Evolutionary conservation across 2,888 invertebrate species (phyloP), one percentile per base, ranked within the genome.

Genomic region (Holacanthella duospinosa): DNA sequence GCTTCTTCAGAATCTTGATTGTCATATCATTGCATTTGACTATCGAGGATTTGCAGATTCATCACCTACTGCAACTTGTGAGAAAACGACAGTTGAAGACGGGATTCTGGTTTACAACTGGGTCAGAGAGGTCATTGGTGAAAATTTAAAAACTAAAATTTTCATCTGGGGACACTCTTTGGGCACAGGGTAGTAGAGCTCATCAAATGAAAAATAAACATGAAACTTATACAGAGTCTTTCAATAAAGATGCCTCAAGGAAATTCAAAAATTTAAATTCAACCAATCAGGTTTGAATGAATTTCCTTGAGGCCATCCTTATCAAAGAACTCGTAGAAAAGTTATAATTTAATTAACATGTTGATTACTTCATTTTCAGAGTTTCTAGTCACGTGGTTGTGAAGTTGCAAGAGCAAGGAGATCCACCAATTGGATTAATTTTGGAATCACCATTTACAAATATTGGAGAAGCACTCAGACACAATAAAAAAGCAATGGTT

Each of bases 141-240:
- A 81, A 64, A 59, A 54, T 59, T 29, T 12, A 19, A 19, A 55
- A 36, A 26, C 29, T 64, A 83, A 86, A 0, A 78, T 96, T 19
- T 89, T 87, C 74, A 82, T 96, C 0, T 96, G 95, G 95, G 96
- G 94, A 4, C 96, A 96, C 78, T 95, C 95, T 0, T 79, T 96
- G 70, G 93, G 90, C 64, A 84, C 85, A 44, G 86, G 81, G 81
- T 81, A 76, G 72, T 72, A 66, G 25, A 56, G 27, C 24, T 43
- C n/a, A n/a, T n/a, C n/a, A n/a, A n/a, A n/a, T n/a, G n/a, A n/a
- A n/a, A n/a, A n/a, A n/a, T n/a, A n/a, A n/a, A n/a, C n/a, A n/a
- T n/a, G n/a, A n/a, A n/a, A n/a, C n/a, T n/a, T n/a, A n/a, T n/a
- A n/a, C n/a, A n/a, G n/a, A n/a, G n/a, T n/a, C n/a, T n/a, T n/a